phyloP scores from a whole-genome alignment of 2,888 invertebrate species.

The Netelia virgata region DNA sequence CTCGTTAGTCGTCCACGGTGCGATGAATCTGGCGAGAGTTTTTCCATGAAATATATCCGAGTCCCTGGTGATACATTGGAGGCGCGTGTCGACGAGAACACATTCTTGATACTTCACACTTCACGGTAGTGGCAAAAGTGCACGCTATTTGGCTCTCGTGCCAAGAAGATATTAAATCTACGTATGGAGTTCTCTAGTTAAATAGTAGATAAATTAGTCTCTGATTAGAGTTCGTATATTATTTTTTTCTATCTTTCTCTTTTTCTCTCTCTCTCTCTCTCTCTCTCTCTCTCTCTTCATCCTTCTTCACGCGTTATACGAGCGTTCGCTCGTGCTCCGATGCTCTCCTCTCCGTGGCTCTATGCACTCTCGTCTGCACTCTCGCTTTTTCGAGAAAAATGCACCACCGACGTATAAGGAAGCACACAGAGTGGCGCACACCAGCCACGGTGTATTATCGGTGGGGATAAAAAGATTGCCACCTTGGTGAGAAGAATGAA shows the following conservation, averaged over 20 bases:
- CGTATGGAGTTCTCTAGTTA: slow-evolving; percentile 57
- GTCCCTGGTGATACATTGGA: slow-evolving; percentile 13
- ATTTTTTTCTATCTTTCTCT: slow-evolving; percentile 6
- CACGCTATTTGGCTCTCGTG: slow-evolving; percentile 43
- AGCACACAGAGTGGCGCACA: slow-evolving; percentile 21
- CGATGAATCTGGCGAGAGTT: slow-evolving; percentile 23
- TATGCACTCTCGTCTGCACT: slow-evolving; percentile 64
- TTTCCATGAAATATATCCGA: slow-evolving; percentile 31
- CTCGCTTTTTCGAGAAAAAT: slow-evolving; percentile 72
- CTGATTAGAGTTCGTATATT: slow-evolving; percentile 67
- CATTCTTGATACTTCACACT: slow-evolving; percentile 45
- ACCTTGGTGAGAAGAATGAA: slow-evolving; percentile 65
- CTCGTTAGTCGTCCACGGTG: slow-evolving; percentile 48
- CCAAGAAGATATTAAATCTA: slow-evolving; percentile 65
- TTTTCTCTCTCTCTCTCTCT: neutral
- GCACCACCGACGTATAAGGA: slow-evolving; percentile 65
- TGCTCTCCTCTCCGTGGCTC: neutral
- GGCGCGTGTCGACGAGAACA: neutral
- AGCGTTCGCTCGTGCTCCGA: slow-evolving; percentile 42
- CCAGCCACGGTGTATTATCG: slow-evolving; percentile 29
- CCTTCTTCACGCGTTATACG: slow-evolving; percentile 16
- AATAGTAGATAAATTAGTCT: slow-evolving; percentile 70
- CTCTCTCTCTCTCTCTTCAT: neutral
- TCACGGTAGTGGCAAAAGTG: slow-evolving; percentile 53
- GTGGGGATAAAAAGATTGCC: slow-evolving; percentile 68